Evolutionary conservation across 1,140 invertebrate genomes (phyloP), one percentile per base, ranked within the genome.

Genomic region (Drosophila santomea): DNA sequence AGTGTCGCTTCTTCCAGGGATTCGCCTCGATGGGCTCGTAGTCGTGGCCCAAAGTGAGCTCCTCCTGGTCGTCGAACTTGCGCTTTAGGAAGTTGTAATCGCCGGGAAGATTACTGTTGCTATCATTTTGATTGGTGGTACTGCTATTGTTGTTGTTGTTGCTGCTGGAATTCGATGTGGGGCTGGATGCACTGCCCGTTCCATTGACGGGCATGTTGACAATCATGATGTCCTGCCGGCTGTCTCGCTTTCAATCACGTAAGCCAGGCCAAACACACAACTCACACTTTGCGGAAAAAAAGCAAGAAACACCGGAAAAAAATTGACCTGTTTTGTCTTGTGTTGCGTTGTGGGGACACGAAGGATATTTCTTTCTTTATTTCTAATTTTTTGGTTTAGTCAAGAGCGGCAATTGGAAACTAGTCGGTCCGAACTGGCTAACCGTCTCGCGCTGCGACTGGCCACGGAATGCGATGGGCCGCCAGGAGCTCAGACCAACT

Each of bases 1-100:
- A 23, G 23, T 90, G 81, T 0, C 84, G 84, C 35, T 89, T 89
- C 80, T 89, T 89, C 84, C 84, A 89, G 1, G 84, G 84, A 78
- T 89, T 89, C 28, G 48, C 4, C 10, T 52, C 61, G 7, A 79
- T 41, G 23, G 52, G 75, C 20, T 83, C 64, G 47, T 77, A 77
- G 5, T 75, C 67, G 25, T 75, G 75, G 3, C 48, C 59, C 73
- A 77, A 20, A 0, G 54, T 44, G 45, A 58, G 20, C 4, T 72
- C 59, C 15, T 63, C 41, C 44, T 51, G 50, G 12, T 72, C 60
- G 11, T 89, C 85, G 52, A 72, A 89, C 48, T 89, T 89, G 4
- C 84, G 73, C 45, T 89, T 89, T 0, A 89, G 60, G 17, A 78
- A 89, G 7, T 68, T 80, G 11, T 84, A 89, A n/a, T 89, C 84